These are phyloP conservation scores for Perizoma affinitatum DNA, from an alignment of 2,888 invertebrate species.

Conservation along the genomic window DNA sequence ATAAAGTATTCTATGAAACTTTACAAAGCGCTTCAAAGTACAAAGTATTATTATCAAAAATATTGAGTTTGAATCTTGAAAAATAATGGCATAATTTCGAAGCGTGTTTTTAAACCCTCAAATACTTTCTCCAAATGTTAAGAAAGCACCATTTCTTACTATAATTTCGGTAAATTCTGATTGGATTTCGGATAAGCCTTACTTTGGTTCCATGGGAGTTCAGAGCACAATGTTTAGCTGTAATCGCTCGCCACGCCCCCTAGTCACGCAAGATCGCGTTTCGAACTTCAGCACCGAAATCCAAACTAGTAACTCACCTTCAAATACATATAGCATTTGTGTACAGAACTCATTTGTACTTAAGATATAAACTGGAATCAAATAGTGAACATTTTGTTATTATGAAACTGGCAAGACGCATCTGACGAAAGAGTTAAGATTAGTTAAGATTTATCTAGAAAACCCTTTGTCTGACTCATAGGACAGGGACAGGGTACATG, in stretches of 20 bases:
- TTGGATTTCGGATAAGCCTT: slow-evolving; percentile 32
- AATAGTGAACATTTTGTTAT: too few species aligned
- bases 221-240: slow-evolving; percentile 76
- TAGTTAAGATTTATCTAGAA: too few species aligned
- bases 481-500: too few species aligned
- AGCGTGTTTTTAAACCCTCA: neutral
- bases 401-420: too few species aligned
- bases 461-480: too few species aligned
- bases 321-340: slow-evolving; percentile 32
- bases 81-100: too few species aligned
- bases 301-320: slow-evolving; percentile 21
- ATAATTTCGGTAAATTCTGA: slow-evolving; percentile 28
- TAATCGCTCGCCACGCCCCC: slow-evolving; percentile 74
- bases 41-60: neutral
- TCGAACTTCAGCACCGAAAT: slow-evolving; percentile 41
- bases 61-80: too few species aligned
- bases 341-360: slow-evolving; percentile 3
- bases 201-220: slow-evolving; percentile 23
- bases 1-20: too few species aligned
- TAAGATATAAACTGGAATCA: too few species aligned
- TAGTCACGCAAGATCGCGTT: slow-evolving; percentile 82
- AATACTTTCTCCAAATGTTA: slow-evolving; percentile 27
- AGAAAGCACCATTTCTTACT: slow-evolving; percentile 19
- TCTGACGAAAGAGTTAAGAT: too few species aligned
- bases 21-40: neutral